These are phyloP conservation scores for Nannobrachium achirus DNA, from an alignment of 2,113 vertebrate species.

Conservation along the genomic window DNA sequence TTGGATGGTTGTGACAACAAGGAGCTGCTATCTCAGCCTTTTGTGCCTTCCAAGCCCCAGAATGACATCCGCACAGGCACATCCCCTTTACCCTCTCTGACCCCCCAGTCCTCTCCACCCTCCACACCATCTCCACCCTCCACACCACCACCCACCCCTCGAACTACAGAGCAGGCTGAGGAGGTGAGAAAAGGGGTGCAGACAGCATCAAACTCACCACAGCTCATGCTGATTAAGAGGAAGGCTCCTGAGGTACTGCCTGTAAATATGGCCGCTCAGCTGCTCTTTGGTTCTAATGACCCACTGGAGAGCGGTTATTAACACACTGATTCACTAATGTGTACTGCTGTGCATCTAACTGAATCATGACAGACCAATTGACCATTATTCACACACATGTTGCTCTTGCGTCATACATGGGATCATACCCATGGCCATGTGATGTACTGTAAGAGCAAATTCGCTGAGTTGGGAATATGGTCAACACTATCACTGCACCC, in stretches of 20 bases:
- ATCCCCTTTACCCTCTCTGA: conserved; percentile 41
- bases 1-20: conserved; percentile 64
- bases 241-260: conserved; percentile 82
- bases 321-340: conserved; percentile 67
- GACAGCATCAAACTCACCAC: conserved; percentile 53
- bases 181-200: conserved; percentile 55
- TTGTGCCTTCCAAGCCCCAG: conserved; percentile 42
- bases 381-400: no score
- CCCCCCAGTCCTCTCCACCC: conserved; percentile 37
- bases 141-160: conserved; percentile 43
- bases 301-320: conserved; percentile 57
- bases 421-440: no score
- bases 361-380: conserved; percentile 39
- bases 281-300: conserved; percentile 67
- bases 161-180: conserved; percentile 52
- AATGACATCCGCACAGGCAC: conserved; percentile 5
- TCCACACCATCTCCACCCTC: conserved; percentile 32
- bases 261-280: conserved; percentile 50
- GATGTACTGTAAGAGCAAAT: no score
- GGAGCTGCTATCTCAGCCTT: conserved; percentile 44
- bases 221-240: conserved; percentile 75
- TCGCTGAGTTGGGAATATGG: no score
- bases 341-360: conserved; percentile 40
- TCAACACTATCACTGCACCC: not conserved
- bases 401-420: no score